A percentile compares a stretch with the other conserved stretches of the same genome.
Conservation (phyloP, 1,140 invertebrate species). For the Ruditapes philippinarum region DNA sequence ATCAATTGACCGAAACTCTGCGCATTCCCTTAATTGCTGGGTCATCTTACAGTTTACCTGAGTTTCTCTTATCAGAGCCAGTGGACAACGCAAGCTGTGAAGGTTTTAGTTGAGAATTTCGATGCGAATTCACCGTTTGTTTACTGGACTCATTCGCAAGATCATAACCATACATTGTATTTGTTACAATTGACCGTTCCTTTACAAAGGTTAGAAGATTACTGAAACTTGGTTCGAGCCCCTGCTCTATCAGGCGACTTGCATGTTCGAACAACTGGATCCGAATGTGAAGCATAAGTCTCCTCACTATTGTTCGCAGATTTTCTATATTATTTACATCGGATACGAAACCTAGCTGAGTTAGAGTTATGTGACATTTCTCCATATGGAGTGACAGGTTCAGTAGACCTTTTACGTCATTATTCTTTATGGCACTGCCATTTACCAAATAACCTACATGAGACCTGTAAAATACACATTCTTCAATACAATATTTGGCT, state of each 20-base stretch:
- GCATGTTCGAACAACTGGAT: not conserved
- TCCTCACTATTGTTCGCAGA: not conserved
- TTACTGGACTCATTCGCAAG: not conserved
- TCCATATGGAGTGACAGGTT: slow-evolving; percentile 20
- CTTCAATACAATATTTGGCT: slow-evolving; percentile 47
- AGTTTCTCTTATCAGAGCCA: not conserved
- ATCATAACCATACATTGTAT: slow-evolving; percentile 31
- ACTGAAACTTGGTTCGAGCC: slow-evolving; percentile 1
- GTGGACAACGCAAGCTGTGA: too few relatives aligned
- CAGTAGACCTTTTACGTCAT: not conserved
- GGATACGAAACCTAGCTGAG: slow-evolving; percentile 21
- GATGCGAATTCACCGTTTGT: too few relatives aligned
- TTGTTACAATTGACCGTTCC: not conserved
- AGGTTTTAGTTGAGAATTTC: too few relatives aligned
- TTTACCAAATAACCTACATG: slow-evolving; percentile 32
- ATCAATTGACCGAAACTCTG: slow-evolving; percentile 3
- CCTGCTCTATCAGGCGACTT: slow-evolving; percentile 17
- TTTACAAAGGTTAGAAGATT: not conserved
- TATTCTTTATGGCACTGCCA: slow-evolving; percentile 7
- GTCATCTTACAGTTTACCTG: not conserved
- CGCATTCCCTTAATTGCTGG: slow-evolving; percentile 25
- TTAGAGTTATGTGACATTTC: slow-evolving; percentile 21
- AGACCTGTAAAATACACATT: slow-evolving; percentile 62
- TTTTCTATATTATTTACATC: slow-evolving; percentile 23
- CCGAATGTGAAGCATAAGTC: slow-evolving; percentile 1